Conservation (phyloP, 2,113 vertebrate genomes). For the Colaptes auratus region DNA sequence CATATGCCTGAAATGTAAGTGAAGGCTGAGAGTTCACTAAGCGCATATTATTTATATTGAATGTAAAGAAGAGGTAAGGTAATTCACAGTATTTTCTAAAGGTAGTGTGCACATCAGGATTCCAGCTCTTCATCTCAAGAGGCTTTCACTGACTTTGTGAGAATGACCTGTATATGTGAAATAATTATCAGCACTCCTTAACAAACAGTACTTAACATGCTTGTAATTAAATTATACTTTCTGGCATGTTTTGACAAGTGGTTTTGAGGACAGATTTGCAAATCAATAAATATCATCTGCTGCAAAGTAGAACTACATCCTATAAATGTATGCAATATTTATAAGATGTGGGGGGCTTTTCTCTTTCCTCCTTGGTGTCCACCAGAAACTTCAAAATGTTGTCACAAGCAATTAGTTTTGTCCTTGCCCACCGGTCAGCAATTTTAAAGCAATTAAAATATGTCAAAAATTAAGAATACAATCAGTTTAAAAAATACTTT, state of each 20-base stretch:
- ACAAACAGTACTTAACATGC: background rate
- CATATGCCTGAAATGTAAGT: background rate
- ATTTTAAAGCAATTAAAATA: background rate
- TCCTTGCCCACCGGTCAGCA: background rate
- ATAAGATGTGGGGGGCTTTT: rapidly evolving
- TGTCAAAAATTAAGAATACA: background rate
- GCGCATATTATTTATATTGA: background rate
- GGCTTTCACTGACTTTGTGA: background rate
- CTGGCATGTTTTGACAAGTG: background rate
- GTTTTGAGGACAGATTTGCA: background rate
- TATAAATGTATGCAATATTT: background rate
- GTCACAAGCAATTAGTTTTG: background rate
- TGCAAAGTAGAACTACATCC: background rate
- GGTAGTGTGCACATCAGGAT: background rate
- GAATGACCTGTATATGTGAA: background rate
- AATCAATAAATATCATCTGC: background rate
- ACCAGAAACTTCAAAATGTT: background rate
- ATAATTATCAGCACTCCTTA: background rate
- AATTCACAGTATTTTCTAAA: background rate
- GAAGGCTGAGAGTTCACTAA: background rate
- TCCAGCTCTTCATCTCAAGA: background rate
- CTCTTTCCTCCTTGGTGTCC: background rate
- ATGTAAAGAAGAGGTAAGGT: background rate
- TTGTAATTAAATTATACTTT: background rate
- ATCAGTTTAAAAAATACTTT: background rate